These are phyloP conservation scores for Diglossa brunneiventris DNA, from an alignment of 2,113 vertebrate genomes.

Conservation along the genomic window DNA sequence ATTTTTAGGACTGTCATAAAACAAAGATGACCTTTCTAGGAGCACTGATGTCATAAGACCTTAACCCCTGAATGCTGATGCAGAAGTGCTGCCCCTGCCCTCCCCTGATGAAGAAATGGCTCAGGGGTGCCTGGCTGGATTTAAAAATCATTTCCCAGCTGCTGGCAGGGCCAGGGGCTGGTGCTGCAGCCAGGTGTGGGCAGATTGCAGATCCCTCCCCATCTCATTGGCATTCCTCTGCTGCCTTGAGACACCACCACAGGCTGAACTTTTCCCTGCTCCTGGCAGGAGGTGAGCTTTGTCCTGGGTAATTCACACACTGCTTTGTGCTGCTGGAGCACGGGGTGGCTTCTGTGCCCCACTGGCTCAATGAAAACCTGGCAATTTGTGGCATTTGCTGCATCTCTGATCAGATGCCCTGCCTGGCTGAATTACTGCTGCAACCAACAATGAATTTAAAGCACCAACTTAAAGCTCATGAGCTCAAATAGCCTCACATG, in stretches of 20 bases:
- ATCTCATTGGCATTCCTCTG: neutral
- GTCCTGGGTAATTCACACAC: neutral
- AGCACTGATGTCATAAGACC: neutral
- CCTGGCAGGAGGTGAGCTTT: neutral
- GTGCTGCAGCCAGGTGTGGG: neutral
- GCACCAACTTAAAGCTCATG: neutral
- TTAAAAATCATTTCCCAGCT: neutral
- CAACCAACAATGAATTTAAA: constrained; percentile 1
- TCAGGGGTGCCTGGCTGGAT: neutral
- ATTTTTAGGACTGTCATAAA: neutral
- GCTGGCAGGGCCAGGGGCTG: neutral
- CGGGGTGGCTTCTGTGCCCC: neutral
- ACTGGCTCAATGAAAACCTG: neutral
- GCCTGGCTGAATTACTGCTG: neutral
- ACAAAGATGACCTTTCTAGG: neutral
- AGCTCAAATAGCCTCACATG: neutral
- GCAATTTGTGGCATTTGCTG: neutral
- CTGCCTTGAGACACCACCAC: neutral
- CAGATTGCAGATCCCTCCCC: neutral
- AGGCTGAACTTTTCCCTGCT: neutral
- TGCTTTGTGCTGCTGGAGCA: neutral
- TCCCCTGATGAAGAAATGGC: neutral
- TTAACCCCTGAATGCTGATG: neutral
- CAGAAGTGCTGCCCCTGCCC: neutral
- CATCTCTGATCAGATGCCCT: neutral